Evolutionary conservation across 1,140 invertebrate species (phyloP).

Genomic region (Zaprionus capensis): DNA sequence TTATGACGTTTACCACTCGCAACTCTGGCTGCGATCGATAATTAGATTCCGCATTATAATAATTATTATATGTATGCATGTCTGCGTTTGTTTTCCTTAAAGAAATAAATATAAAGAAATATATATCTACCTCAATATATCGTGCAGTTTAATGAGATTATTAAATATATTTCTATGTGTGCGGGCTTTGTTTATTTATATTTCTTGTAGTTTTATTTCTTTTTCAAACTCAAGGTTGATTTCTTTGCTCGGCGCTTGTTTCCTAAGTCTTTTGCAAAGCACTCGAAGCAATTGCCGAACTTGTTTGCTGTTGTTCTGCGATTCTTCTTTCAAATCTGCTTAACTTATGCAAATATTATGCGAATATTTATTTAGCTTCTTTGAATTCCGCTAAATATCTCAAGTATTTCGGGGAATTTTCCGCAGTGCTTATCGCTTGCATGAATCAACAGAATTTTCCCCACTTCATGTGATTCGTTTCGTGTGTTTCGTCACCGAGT

Average conservation of each 20-base stretch:
- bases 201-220: constrained; percentile 23
- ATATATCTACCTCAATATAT: constrained; percentile 15
- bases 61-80: constrained; percentile 19
- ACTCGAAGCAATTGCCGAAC: constrained; percentile 25
- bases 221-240: constrained; percentile 58
- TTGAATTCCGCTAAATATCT: constrained; percentile 8
- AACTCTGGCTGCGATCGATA: constrained; percentile 18
- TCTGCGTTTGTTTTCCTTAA: constrained; percentile 43
- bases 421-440: constrained; percentile 3
- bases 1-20: constrained; percentile 41
- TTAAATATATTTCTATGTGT: constrained; percentile 24
- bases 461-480: background rate
- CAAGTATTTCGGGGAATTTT: constrained; percentile 19
- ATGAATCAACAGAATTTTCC: constrained; percentile 24
- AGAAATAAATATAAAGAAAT: background rate
- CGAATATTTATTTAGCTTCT: constrained; percentile 13
- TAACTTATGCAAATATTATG: constrained; percentile 6
- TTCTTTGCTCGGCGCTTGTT: constrained; percentile 38
- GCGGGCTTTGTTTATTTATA: constrained; percentile 22
- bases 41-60: constrained; percentile 29
- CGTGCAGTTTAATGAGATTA: constrained; percentile 62
- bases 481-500: constrained; percentile 1
- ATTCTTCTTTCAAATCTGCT: background rate
- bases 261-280: constrained; percentile 47
- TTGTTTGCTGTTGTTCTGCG: constrained; percentile 10